Percentiles rank a stretch among this genome's conserved stretches.
Conservation (phyloP, 2,113 vertebrate species). For the Dolichallabes microphthalmus region DNA sequence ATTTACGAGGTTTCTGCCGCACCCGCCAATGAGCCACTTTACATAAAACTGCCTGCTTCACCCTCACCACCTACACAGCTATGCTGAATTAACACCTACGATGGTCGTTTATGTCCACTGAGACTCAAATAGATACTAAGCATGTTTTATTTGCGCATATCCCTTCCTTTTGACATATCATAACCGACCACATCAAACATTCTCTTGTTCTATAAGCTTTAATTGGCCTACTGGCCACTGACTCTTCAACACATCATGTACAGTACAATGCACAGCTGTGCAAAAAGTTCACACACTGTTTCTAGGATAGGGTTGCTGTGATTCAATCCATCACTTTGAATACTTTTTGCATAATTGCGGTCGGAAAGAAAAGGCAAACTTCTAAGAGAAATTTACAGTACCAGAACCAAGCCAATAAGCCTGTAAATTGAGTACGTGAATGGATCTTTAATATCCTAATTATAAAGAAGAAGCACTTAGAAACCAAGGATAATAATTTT, state of each 20-base stretch:
- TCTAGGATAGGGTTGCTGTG: background rate
- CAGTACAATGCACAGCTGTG: background rate
- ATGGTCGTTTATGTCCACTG: slow-evolving; percentile 8
- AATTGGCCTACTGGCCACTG: background rate
- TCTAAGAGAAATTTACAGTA: background rate
- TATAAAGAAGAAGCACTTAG: background rate
- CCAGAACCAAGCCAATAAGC: background rate
- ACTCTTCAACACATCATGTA: background rate
- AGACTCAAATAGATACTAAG: background rate
- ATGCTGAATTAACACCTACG: slow-evolving; percentile 7
- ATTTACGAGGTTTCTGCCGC: background rate
- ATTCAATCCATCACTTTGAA: background rate
- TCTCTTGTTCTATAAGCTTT: background rate
- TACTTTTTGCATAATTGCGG: background rate
- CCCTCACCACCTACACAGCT: background rate
- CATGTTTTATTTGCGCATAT: background rate
- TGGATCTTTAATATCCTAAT: background rate
- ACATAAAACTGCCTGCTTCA: slow-evolving; percentile 22
- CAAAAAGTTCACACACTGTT: background rate
- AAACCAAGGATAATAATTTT: background rate
- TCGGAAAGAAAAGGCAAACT: background rate
- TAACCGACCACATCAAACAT: background rate
- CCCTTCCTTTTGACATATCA: background rate
- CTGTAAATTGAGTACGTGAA: background rate
- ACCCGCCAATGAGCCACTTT: slow-evolving; percentile 11